Evolutionary conservation across 1,140 invertebrate species (phyloP), one percentile per base, ranked within the genome.

Genomic region (Zaprionus ornatus): DNA sequence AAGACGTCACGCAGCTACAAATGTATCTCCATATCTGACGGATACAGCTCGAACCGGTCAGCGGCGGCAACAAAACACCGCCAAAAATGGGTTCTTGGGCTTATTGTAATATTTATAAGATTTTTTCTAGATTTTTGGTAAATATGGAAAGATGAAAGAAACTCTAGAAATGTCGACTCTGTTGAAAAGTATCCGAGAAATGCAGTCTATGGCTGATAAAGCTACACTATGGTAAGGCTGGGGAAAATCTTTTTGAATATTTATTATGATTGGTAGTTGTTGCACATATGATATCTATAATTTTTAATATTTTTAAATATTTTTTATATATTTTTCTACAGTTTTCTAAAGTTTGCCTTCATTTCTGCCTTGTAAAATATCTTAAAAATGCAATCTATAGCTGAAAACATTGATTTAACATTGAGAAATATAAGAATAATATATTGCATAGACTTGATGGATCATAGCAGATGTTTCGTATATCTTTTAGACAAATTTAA

Each of bases 1-100:
- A 67, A 55, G 69, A 79, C 74, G 59, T 82, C 61, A 74, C 15
- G 48, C 17, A 45, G 27, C 29, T 0, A 2, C 19, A 50, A 0
- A 23, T 45, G n/a, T 7, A 40, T 40, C n/a, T 45, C 17, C 17
- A 19, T 50, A 50, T 50, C 12, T 50, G 45, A 50, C 4, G 45
- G 45, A 50, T 50, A 50, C 45, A 50, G 10, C 29, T 3, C 19
- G 25, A 55, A 55, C 52, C 52, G 52, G 52, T 55, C 45, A 19
- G 45, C n/a, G 15, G 2, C 40, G n/a, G 40, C 35, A 37, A 40
- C 1, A 15, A 15, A 15, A 3, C 7, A 48, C 3, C 45, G 19
- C 10, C 45, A 50, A 50, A 37, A 21, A 13, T 50, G 3, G 45
- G n/a, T 45, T 50, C 19, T 23, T 50, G 1, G 1, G 10, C 45